Evolutionary conservation across 2,113 vertebrate genomes (phyloP), one percentile per base, ranked within the genome.

Genomic region (Sylvietta virens): DNA sequence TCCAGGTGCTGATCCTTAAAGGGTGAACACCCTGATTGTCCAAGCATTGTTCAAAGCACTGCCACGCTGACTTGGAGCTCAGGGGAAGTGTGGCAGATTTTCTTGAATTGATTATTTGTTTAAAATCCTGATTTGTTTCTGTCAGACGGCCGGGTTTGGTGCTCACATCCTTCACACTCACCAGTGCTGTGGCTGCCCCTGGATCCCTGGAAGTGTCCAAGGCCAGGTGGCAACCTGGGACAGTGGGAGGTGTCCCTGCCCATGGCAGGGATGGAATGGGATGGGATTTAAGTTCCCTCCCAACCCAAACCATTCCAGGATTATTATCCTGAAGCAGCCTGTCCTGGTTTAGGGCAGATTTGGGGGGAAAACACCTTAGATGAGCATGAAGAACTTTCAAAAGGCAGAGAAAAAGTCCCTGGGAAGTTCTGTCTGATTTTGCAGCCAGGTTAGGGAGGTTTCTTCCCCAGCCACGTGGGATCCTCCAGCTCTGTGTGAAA

Each of bases 1-100:
- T 89, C 57, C 90, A 94, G 93, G 87, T 77, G 81, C 81, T 95
- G 78, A 60, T 94, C 87, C 81, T 87, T 86, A 5, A 54, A 61
- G 84, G 67, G 72, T 2, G 56, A 81, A 15, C 64, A 33, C 48
- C 66, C 88, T 42, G 58, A 11, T 35, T 62, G 40, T 50, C 48
- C 35, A 31, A 45, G 37, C 37, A 3, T 57, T 79, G 60, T n/a
- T 82, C 73, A 88, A 62, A 70, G 60, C 69, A 13, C 51, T 66
- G 61, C 73, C 89, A 57, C 4, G 3, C 14, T 61, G 39, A 60
- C n/a, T 62, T 65, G 80, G 39, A 47, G 48, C 74, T 80, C 47
- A 8, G 16, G 39, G 48, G 53, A 37, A 10, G 3, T 13, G 31
- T 53, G 39, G 37, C 64, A 62, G 53, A 72, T 78, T 65, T 86